Percentiles rank a stretch among this genome's conserved stretches.
phyloP scores from a whole-genome alignment of 2,888 invertebrate species.

The Cremastobaeus sp. region DNA sequence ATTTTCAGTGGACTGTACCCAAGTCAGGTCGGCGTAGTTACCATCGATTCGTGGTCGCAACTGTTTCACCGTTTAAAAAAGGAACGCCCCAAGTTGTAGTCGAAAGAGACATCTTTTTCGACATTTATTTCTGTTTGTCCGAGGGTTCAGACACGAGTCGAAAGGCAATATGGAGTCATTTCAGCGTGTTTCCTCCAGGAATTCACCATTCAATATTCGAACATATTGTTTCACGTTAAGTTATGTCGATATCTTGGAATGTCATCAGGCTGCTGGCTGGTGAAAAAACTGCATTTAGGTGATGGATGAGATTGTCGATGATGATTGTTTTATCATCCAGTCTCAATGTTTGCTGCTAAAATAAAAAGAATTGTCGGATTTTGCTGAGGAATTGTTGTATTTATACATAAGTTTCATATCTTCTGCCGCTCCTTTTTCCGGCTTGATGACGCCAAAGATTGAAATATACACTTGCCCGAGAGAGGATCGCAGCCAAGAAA shows the following conservation, averaged over 20 bases:
- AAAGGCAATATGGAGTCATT: conserved; percentile 70
- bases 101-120: conserved; percentile 74
- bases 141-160: conserved; percentile 69
- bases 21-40: conserved; percentile 76
- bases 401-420: conserved; percentile 39
- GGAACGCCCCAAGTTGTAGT: conserved; percentile 71
- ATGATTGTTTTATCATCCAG: not conserved
- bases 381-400: conserved; percentile 16
- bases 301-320: not conserved
- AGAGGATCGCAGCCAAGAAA: conserved; percentile 57
- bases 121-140: conserved; percentile 77
- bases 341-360: not conserved
- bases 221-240: conserved; percentile 40
- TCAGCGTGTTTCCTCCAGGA: conserved; percentile 50
- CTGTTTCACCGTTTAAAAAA: conserved; percentile 77
- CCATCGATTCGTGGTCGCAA: conserved; percentile 78
- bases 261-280: too few species aligned
- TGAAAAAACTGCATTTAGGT: too few species aligned
- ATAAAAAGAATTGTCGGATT: conserved; percentile 13
- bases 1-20: conserved; percentile 73
- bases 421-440: conserved; percentile 47
- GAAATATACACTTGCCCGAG: conserved; percentile 62
- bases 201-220: conserved; percentile 50
- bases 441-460: conserved; percentile 62
- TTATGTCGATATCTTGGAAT: conserved; percentile 1